These are phyloP conservation scores for Pollenia amentaria DNA, from an alignment of 2,888 invertebrate genomes.

Conservation along the genomic window DNA sequence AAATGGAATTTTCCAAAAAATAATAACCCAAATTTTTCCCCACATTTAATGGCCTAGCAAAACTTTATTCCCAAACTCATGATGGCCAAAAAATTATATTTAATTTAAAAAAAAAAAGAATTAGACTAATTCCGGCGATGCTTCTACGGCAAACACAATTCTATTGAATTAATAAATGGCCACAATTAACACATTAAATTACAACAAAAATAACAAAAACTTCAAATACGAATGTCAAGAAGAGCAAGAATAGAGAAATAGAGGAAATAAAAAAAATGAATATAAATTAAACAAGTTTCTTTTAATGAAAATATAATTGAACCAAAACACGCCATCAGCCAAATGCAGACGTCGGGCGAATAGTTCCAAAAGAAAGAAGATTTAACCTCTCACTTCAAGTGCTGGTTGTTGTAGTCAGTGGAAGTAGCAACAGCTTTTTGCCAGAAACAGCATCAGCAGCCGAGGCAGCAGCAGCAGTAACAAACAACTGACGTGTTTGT, in stretches of 20 bases:
- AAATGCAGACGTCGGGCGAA: conserved; percentile 28
- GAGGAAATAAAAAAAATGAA: conserved; percentile 17
- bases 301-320: conserved; percentile 44
- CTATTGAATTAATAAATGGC: conserved; percentile 52
- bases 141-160: conserved; percentile 6
- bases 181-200: conserved; percentile 59
- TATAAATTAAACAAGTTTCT: conserved; percentile 39
- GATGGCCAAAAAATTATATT: neutral
- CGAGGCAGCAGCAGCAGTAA: conserved; percentile 16
- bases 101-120: neutral
- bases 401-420: conserved; percentile 3
- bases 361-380: conserved; percentile 9
- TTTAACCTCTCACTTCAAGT: conserved; percentile 15
- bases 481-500: neutral
- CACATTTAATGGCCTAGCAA: neutral
- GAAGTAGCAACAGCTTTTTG: conserved; percentile 37
- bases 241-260: neutral
- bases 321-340: conserved; percentile 58
- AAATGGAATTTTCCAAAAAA: neutral
- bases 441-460: conserved; percentile 28
- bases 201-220: neutral
- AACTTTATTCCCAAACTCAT: neutral
- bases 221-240: neutral
- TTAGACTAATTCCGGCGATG: conserved; percentile 17
- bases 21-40: neutral